Evolutionary conservation across 2,888 invertebrate species (phyloP), one percentile per base, ranked within the genome.

Genomic region (Punctoribates punctum): DNA sequence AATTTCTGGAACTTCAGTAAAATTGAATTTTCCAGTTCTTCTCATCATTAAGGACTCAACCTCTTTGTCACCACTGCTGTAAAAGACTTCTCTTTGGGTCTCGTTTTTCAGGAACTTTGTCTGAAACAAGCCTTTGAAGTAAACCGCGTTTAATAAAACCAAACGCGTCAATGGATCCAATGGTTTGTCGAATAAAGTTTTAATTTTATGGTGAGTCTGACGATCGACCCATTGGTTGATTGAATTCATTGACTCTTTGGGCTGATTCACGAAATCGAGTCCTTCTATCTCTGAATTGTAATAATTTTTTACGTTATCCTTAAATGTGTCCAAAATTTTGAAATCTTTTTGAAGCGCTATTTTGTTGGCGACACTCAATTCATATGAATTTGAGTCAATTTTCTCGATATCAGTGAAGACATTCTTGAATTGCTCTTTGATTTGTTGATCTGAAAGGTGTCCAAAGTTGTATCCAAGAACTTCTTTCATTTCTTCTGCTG

Each of bases 121-220:
- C 72, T 79, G 79, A 85, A 85, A 85, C 25, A 81, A 81, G 8
- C 84, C 86, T 80, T 86, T 86, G 80, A 86, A 86, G 78, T 85
- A 85, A 60, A 85, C 82, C 5, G 85, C 86, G 81, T 86, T 86
- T 42, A 85, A 82, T 15, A 86, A 79, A n/a, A 86, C 82, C 78
- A 85, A 79, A 0, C 81, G 80, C 1, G 83, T 83, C 23, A 73
- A n/a, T 8, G 78, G 73, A 17, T 77, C 78, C 9, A 80, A 62
- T 6, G 79, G 78, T 57, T 78, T 75, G 25, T 72, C 34, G 0
- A 79, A 75, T 9, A 79, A 34, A 73, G 76, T 77, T 4, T 42
- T 25, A 15, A 80, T 80, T 54, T 78, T 78, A 34, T 79, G 76
- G 9, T 75, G 60, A 0, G 79, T 80, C 20, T 73, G 73, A 73